A percentile compares a stretch with the other conserved stretches of the same genome.
Conservation (phyloP, 2,888 invertebrate genomes). For the Acheta domesticus region DNA sequence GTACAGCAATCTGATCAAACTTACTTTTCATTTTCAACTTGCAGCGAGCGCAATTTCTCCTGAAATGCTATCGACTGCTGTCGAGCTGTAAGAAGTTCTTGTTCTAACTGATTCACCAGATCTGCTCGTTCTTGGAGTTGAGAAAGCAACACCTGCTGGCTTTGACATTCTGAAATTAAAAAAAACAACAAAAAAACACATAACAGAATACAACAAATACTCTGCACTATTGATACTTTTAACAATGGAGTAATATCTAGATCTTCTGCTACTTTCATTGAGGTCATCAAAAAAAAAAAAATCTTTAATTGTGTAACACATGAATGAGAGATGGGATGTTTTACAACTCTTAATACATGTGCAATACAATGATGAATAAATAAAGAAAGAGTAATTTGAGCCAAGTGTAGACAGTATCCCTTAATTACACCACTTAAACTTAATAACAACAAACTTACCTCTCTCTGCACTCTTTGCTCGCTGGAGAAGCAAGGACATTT, state of each 20-base stretch:
- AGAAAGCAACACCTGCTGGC: constrained; percentile 26
- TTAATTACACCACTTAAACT: neutral
- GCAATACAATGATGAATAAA: too few species aligned
- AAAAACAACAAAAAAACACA: too few species aligned
- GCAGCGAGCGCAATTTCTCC: constrained; percentile 4
- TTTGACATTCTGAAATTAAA: constrained; percentile 11
- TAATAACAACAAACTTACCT: constrained; percentile 43
- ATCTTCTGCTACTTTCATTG: too few species aligned
- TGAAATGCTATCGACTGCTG: constrained; percentile 18
- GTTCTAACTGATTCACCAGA: neutral
- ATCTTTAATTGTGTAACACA: too few species aligned
- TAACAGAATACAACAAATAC: too few species aligned
- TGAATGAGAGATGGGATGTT: too few species aligned
- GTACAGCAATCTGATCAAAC: neutral
- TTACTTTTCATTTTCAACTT: constrained; percentile 22
- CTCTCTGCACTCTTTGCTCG: constrained; percentile 50
- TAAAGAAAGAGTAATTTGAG: too few species aligned
- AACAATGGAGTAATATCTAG: neutral
- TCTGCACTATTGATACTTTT: neutral
- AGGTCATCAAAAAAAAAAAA: too few species aligned
- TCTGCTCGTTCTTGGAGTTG: constrained; percentile 29
- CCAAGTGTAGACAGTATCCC: too few species aligned
- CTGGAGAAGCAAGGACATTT: constrained; percentile 50
- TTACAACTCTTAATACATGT: too few species aligned
- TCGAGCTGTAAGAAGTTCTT: constrained; percentile 20